These are phyloP conservation scores for Ciconia stormi DNA, from an alignment of 2,113 vertebrate genomes.

Conservation along the genomic window DNA sequence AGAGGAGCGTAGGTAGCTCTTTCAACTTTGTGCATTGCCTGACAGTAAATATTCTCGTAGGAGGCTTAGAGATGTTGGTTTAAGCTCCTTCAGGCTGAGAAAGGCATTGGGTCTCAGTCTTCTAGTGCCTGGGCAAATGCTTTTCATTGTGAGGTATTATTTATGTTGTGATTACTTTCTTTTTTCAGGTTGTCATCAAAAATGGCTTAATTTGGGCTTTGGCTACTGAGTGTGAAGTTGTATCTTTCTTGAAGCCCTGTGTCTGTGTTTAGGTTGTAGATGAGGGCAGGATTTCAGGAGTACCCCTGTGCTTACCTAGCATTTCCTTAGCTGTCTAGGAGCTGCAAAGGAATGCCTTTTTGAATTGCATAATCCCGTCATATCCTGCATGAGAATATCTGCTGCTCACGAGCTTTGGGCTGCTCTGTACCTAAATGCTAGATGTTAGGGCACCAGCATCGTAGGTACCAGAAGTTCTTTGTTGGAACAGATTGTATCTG, in stretches of 20 bases:
- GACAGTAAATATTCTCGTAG: background rate
- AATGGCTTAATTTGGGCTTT: background rate
- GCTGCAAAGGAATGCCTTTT: background rate
- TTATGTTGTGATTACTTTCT: background rate
- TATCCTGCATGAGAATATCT: background rate
- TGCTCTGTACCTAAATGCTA: background rate
- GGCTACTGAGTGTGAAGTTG: background rate
- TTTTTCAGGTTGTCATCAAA: background rate
- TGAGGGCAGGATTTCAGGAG: background rate
- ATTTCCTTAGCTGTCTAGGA: background rate
- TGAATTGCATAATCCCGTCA: background rate
- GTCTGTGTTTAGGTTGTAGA: background rate
- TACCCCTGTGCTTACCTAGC: background rate
- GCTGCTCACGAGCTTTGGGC: background rate
- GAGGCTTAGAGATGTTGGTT: background rate
- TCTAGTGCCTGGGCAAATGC: background rate
- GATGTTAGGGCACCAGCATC: fast-evolving
- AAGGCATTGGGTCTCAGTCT: background rate
- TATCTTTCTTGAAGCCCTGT: background rate
- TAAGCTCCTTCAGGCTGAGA: background rate
- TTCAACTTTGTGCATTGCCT: background rate
- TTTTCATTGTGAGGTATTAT: background rate
- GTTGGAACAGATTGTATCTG: background rate
- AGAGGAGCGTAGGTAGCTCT: fast-evolving
- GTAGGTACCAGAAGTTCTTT: background rate